These are phyloP conservation scores for Branchinecta lynchi DNA, from an alignment of 1,140 invertebrate genomes.

Conservation along the genomic window DNA sequence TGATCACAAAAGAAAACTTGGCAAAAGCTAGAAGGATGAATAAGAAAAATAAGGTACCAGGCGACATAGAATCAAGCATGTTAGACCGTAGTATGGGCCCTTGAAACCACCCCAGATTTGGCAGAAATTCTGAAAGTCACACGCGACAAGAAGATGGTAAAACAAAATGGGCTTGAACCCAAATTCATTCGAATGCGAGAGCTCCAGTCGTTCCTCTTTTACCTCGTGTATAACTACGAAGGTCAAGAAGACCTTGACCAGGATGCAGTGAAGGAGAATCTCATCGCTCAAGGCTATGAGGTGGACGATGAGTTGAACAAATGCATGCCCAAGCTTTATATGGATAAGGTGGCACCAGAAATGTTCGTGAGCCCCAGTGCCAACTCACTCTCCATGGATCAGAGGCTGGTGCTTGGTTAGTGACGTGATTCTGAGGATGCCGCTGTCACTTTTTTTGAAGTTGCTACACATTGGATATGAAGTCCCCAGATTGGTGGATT, in stretches of 20 bases:
- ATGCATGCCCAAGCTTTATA: conserved; percentile 37
- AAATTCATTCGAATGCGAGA: conserved; percentile 50
- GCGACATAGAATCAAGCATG: background rate
- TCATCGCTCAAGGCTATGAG: conserved; percentile 31
- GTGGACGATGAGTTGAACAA: conserved; percentile 31
- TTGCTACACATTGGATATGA: conserved; percentile 43
- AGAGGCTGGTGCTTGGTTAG: conserved; percentile 56
- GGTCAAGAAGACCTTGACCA: conserved; percentile 31
- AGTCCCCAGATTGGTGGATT: conserved; percentile 41
- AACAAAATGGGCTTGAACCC: conserved; percentile 39
- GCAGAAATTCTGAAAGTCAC: no score
- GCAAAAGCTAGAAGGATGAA: background rate
- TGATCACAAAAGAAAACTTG: conserved; percentile 22
- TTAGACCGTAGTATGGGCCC: no score
- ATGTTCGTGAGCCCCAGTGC: conserved; percentile 54
- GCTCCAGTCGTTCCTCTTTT: conserved; percentile 51
- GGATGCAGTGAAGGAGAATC: conserved; percentile 31
- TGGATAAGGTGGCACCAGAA: conserved; percentile 24
- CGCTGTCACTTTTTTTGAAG: conserved; percentile 51
- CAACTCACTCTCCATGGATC: conserved; percentile 40
- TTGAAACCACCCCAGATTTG: no score
- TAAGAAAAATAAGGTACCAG: conserved; percentile 11
- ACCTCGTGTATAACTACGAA: conserved; percentile 44
- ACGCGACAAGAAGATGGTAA: conserved; percentile 25
- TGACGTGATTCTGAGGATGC: conserved; percentile 53